Conservation (phyloP, 2,888 invertebrate species). For the Drosophila tanythrix region DNA sequence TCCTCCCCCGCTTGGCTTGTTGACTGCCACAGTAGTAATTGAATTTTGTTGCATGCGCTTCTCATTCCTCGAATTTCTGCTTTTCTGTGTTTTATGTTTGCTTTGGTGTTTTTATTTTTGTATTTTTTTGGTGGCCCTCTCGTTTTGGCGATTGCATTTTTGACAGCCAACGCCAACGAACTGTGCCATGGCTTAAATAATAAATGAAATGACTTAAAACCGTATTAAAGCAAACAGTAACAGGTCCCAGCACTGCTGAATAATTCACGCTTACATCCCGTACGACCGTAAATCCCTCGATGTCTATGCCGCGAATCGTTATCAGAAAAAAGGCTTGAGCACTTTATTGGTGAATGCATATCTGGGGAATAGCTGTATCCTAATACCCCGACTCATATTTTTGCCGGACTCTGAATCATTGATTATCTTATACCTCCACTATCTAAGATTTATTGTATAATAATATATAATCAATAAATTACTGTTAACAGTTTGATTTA, state of each 20-base stretch:
- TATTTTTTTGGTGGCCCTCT: background rate
- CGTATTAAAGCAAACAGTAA: constrained; percentile 62
- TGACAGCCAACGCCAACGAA: constrained; percentile 62
- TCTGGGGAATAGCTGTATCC: constrained; percentile 16
- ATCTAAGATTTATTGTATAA: background rate
- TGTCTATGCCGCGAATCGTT: constrained; percentile 38
- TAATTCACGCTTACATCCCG: constrained; percentile 51
- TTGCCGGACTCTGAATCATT: background rate
- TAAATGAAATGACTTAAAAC: constrained; percentile 75
- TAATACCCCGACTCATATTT: background rate
- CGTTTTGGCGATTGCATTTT: constrained; percentile 67
- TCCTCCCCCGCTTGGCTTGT: constrained; percentile 3
- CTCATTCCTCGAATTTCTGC: constrained; percentile 30
- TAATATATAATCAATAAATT: background rate
- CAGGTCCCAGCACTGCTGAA: constrained; percentile 43
- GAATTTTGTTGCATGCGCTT: constrained; percentile 66
- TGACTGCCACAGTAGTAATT: constrained; percentile 56
- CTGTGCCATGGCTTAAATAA: constrained; percentile 65
- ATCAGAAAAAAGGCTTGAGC: constrained; percentile 20
- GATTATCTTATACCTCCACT: background rate
- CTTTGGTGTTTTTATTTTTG: background rate
- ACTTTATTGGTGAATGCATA: constrained; percentile 15
- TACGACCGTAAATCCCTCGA: constrained; percentile 41
- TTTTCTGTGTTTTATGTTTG: constrained; percentile 16
- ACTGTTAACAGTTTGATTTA: background rate